Evolutionary conservation across 2,797 vertebrate genomes (phyloP).

Genomic region (Alosa sapidissima): DNA sequence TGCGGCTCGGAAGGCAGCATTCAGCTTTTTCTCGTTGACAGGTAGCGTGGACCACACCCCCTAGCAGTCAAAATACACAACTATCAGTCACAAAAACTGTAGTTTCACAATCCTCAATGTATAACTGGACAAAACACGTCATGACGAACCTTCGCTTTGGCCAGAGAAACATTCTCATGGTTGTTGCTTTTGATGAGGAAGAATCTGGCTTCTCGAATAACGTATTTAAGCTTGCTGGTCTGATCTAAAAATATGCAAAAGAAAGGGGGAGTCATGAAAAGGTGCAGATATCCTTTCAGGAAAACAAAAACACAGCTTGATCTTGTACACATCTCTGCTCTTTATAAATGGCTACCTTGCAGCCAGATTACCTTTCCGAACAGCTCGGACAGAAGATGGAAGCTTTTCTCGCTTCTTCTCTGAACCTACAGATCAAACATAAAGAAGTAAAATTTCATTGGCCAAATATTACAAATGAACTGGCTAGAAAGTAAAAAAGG

Average conservation of each 20-base stretch:
- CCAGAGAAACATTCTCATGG: conserved; percentile 97
- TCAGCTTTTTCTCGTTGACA: conserved; percentile 98
- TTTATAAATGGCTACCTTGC: neutral
- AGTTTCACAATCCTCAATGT: neutral
- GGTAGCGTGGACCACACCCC: conserved; percentile 98
- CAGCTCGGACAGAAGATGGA: conserved; percentile 96
- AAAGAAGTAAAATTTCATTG: neutral
- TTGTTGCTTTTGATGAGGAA: conserved; percentile 99
- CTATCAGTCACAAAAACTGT: neutral
- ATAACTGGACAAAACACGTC: neutral
- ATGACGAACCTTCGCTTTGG: conserved; percentile 91
- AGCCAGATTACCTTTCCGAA: conserved; percentile 85
- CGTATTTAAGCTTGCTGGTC: conserved; percentile 91
- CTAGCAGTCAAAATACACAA: conserved; percentile 60
- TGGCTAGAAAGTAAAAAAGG: neutral
- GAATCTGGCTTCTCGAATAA: conserved; percentile 92
- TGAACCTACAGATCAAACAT: conserved; percentile 79
- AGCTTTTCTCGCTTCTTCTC: conserved; percentile 98
- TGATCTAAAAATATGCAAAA: conserved; percentile 74
- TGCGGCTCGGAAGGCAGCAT: conserved; percentile 88
- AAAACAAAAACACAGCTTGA: neutral
- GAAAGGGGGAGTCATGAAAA: neutral
- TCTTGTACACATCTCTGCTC: neutral
- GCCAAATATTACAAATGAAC: neutral
- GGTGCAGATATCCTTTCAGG: neutral